These are phyloP conservation scores for Meteorus colon DNA, from an alignment of 2,888 invertebrate species.

Conservation along the genomic window DNA sequence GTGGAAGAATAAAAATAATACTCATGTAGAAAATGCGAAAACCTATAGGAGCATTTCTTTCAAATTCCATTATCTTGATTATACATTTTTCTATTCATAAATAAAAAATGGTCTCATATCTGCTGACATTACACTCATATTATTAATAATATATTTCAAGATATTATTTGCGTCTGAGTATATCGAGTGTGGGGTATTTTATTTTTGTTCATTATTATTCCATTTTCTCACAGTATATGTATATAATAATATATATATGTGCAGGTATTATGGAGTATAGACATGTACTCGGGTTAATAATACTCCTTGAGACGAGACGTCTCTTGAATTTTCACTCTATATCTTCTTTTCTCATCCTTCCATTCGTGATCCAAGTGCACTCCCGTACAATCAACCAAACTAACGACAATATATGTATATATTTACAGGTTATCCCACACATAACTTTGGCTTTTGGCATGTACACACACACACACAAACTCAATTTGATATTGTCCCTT, in stretches of 20 bases:
- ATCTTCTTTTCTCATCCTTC: slow-evolving; percentile 29
- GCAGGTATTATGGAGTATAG: not conserved
- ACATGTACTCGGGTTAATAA: slow-evolving; percentile 43
- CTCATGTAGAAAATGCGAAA: too few species aligned
- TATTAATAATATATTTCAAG: too few species aligned
- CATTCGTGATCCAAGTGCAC: not conserved
- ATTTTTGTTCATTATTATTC: not conserved
- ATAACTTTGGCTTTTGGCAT: not conserved
- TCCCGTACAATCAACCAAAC: not conserved
- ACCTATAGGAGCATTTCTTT: too few species aligned
- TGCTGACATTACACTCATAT: too few species aligned
- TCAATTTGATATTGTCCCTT: too few species aligned
- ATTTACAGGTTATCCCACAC: not conserved
- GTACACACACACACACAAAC: not conserved
- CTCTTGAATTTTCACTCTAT: slow-evolving; percentile 43
- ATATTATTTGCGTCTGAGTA: too few species aligned
- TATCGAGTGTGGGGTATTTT: too few species aligned
- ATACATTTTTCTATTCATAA: too few species aligned
- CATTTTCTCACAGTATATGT: not conserved
- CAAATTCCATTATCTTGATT: too few species aligned
- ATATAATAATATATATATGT: not conserved
- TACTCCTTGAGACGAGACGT: slow-evolving; percentile 54
- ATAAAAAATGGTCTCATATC: too few species aligned
- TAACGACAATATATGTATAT: not conserved
- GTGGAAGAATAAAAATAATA: too few species aligned